Evolutionary conservation across 2,888 invertebrate genomes (phyloP).

Genomic region (Athalia circularis): DNA sequence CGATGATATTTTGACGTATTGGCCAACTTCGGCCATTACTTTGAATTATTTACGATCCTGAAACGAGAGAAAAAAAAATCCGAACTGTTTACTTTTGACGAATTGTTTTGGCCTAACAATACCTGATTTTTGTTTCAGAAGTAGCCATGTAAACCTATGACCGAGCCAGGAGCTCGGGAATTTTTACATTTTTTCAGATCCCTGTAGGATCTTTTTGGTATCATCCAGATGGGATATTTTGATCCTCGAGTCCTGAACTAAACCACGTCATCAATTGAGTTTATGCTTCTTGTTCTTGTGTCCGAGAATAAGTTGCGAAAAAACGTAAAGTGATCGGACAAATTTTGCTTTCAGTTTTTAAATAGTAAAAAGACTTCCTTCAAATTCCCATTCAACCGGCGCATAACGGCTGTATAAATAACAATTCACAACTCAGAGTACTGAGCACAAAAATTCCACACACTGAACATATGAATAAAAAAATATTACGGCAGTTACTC

Average conservation of each 20-base stretch:
- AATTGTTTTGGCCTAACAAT: slow-evolving; percentile 4
- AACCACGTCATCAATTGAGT: neutral
- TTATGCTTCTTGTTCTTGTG: neutral
- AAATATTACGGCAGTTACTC: too few relatives aligned
- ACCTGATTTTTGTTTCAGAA: too few relatives aligned
- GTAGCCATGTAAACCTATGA: too few relatives aligned
- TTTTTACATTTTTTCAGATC: slow-evolving; percentile 10
- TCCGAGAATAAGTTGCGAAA: slow-evolving; percentile 9
- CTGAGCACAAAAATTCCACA: too few relatives aligned
- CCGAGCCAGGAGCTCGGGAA: neutral
- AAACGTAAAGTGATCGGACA: too few relatives aligned
- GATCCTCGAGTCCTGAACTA: slow-evolving; percentile 11
- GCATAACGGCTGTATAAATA: neutral
- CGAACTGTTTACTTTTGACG: slow-evolving; percentile 33
- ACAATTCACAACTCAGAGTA: too few relatives aligned
- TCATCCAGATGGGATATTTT: slow-evolving; percentile 35
- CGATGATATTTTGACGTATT: slow-evolving; percentile 58
- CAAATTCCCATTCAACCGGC: slow-evolving; percentile 16
- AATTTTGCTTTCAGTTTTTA: too few relatives aligned
- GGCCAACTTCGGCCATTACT: slow-evolving; percentile 48
- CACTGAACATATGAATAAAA: too few relatives aligned
- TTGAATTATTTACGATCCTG: slow-evolving; percentile 56
- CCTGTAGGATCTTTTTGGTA: slow-evolving; percentile 14
- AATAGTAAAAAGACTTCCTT: neutral
- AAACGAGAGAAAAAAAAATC: neutral